phyloP scores from a whole-genome alignment of 2,888 invertebrate species.

The Heliconius cydno region DNA sequence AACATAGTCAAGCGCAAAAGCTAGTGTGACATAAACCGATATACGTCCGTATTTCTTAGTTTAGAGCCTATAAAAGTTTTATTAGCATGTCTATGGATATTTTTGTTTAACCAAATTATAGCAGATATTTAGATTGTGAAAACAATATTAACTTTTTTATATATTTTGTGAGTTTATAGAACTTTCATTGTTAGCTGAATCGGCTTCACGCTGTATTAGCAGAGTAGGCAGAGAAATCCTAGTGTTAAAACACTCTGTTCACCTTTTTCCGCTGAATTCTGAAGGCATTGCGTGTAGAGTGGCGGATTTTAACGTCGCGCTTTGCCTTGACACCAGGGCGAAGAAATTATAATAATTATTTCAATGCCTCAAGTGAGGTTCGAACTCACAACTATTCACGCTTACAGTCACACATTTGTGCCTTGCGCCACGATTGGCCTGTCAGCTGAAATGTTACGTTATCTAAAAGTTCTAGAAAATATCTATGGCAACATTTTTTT shows the following conservation, averaged over 20 bases:
- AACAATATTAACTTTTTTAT: slow-evolving; percentile 18
- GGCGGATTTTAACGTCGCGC: background rate
- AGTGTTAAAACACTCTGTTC: background rate
- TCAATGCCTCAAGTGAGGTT: background rate
- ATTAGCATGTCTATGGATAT: background rate
- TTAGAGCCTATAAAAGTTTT: slow-evolving; percentile 24
- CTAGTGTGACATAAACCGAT: slow-evolving; percentile 4
- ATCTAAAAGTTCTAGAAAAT: background rate
- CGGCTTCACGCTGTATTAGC: too few relatives aligned
- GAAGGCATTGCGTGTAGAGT: background rate
- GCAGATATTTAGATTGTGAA: slow-evolving; percentile 24
- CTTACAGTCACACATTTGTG: background rate
- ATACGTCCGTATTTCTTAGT: slow-evolving; percentile 20
- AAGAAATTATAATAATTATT: background rate
- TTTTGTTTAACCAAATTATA: slow-evolving; percentile 26
- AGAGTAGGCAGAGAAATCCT: too few relatives aligned
- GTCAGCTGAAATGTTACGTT: background rate
- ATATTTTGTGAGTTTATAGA: slow-evolving; percentile 3
- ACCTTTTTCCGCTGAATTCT: background rate
- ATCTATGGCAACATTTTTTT: too few relatives aligned
- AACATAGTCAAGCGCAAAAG: background rate
- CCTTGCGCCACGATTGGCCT: too few relatives aligned
- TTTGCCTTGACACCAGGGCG: background rate
- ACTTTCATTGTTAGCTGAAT: background rate
- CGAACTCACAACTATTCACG: background rate